A percentile compares a stretch with the other conserved stretches of the same genome.
These are phyloP conservation scores for Agrotis ipsilon DNA, from an alignment of 2,888 invertebrate genomes.

Conservation along the genomic window DNA sequence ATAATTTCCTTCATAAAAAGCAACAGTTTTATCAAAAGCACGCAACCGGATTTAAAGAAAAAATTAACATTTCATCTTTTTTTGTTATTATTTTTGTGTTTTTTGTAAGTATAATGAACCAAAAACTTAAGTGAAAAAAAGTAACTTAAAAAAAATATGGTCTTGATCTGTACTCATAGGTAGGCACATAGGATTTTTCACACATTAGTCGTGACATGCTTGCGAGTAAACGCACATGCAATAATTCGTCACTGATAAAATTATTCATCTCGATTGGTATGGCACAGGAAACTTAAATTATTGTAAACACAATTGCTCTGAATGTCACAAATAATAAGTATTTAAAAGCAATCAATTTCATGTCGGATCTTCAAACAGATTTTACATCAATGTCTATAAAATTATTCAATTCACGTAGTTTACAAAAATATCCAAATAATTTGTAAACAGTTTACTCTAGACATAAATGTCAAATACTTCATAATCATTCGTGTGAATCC, in stretches of 20 bases:
- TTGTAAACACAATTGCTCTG: conserved; percentile 70
- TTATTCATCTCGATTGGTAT: conserved; percentile 70
- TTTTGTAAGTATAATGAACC: conserved; percentile 61
- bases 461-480: conserved; percentile 59
- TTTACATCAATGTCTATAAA: conserved; percentile 58
- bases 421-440: conserved; percentile 56
- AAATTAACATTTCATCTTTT: conserved; percentile 48
- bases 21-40: conserved; percentile 64
- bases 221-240: conserved; percentile 60
- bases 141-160: conserved; percentile 63
- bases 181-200: conserved; percentile 65
- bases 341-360: conserved; percentile 63
- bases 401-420: conserved; percentile 42
- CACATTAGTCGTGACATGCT: conserved; percentile 57
- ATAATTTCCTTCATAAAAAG: conserved; percentile 32
- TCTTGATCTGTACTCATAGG: conserved; percentile 67
- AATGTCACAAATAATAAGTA: conserved; percentile 66
- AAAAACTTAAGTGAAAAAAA: conserved; percentile 65
- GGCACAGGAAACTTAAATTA: conserved; percentile 80
- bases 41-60: conserved; percentile 65
- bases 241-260: conserved; percentile 62
- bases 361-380: conserved; percentile 52
- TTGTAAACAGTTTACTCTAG: conserved; percentile 58
- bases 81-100: conserved; percentile 59
- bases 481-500: conserved; percentile 49